Evolutionary conservation across 2,888 invertebrate species (phyloP).

Genomic region (Cosmia pyralina): DNA sequence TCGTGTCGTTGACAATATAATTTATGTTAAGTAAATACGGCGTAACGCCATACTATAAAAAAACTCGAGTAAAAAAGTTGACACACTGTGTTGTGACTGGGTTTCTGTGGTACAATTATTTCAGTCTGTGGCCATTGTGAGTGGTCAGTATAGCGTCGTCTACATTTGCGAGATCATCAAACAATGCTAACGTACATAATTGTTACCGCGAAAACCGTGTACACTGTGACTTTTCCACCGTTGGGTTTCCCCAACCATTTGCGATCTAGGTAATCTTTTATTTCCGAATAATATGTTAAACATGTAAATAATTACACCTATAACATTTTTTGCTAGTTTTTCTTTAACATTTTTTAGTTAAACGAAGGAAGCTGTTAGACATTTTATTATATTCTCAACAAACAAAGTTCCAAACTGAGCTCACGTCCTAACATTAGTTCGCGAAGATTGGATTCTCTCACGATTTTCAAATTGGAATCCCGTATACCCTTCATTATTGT

Average conservation of each 20-base stretch:
- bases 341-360: not conserved
- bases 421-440: conserved; percentile 4
- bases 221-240: conserved; percentile 73
- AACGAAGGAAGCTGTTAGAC: conserved; percentile 3
- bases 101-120: conserved; percentile 67
- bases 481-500: conserved; percentile 32
- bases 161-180: conserved; percentile 75
- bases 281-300: conserved; percentile 64
- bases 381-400: conserved; percentile 30
- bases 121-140: conserved; percentile 75
- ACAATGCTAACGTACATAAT: conserved; percentile 81
- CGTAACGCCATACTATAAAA: conserved; percentile 72
- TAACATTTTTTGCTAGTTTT: conserved; percentile 1
- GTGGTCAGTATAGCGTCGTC: conserved; percentile 71
- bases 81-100: conserved; percentile 62
- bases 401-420: conserved; percentile 18
- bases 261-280: conserved; percentile 67
- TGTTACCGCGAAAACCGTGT: conserved; percentile 80
- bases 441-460: conserved; percentile 33
- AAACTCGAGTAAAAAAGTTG: conserved; percentile 67
- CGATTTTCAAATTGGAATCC: conserved; percentile 42
- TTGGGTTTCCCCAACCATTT: conserved; percentile 80
- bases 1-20: conserved; percentile 86
- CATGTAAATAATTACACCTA: not conserved
- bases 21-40: conserved; percentile 82